Evolutionary conservation across 1,140 invertebrate species (phyloP).

Genomic region (Rhynchophorus ferrugineus): DNA sequence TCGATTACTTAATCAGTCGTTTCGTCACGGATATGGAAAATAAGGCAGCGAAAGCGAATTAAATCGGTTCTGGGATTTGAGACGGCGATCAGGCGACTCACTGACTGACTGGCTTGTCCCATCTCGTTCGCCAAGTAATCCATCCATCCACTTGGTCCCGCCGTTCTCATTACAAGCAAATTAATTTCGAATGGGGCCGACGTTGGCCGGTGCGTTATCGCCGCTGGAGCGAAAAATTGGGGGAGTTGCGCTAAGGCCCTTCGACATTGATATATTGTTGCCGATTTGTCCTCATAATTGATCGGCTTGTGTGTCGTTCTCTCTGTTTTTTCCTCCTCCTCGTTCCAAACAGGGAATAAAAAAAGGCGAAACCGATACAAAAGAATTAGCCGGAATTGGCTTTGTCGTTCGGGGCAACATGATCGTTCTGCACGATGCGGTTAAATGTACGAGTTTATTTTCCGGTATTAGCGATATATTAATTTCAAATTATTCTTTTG

Average conservation of each 20-base stretch:
- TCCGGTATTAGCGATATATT: no score
- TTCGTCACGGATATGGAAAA: background rate
- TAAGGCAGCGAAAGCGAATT: background rate
- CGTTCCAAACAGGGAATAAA: no score
- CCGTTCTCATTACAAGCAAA: background rate
- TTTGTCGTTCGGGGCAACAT: no score
- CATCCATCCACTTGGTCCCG: background rate
- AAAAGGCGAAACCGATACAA: no score
- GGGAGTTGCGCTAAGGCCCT: background rate
- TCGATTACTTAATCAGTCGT: no score
- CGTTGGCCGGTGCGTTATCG: no score
- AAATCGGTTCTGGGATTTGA: background rate
- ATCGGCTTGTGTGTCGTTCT: background rate
- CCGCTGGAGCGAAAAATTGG: background rate
- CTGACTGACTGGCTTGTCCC: no score
- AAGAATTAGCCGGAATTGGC: no score
- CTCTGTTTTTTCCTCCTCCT: background rate
- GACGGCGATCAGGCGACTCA: no score
- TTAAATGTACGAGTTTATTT: no score
- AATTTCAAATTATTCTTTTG: no score
- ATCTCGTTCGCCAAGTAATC: background rate
- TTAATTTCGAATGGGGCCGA: background rate
- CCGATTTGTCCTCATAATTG: background rate
- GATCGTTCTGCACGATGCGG: no score
- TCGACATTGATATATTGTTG: background rate